phyloP scores from a whole-genome alignment of 2,888 invertebrate species.

The Periphyllus acericola region DNA sequence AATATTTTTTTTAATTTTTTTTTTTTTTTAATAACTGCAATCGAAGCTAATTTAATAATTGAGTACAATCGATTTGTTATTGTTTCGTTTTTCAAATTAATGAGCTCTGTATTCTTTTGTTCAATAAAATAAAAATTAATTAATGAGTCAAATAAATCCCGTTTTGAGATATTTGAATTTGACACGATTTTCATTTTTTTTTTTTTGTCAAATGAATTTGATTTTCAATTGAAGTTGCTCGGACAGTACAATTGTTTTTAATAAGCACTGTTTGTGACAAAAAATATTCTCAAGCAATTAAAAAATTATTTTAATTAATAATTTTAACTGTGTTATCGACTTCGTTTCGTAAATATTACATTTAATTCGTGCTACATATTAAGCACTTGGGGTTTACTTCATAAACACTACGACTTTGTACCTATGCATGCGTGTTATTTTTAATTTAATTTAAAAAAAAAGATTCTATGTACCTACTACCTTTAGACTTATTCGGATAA shows the following conservation, averaged over 20 bases:
- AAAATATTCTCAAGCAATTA: not conserved
- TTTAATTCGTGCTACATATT: not conserved
- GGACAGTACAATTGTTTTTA: slow-evolving; percentile 25
- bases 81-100: not conserved
- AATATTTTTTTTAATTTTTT: too few species aligned
- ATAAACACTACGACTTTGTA: not conserved
- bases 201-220: not conserved
- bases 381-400: not conserved
- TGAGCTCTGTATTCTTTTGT: not conserved
- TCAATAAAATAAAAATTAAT: not conserved
- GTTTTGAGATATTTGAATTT: not conserved
- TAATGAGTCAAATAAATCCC: not conserved
- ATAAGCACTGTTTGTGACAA: slow-evolving; percentile 35
- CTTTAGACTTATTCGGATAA: not conserved
- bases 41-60: not conserved
- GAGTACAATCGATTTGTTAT: not conserved
- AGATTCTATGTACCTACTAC: not conserved
- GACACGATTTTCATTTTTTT: not conserved
- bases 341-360: not conserved
- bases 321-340: not conserved
- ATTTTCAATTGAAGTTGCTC: slow-evolving; percentile 9
- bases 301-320: not conserved
- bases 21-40: not conserved
- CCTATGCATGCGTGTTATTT: not conserved
- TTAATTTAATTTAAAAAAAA: not conserved